These are phyloP conservation scores for Pyrochroa serraticornis DNA, from an alignment of 2,888 invertebrate genomes.

Conservation along the genomic window DNA sequence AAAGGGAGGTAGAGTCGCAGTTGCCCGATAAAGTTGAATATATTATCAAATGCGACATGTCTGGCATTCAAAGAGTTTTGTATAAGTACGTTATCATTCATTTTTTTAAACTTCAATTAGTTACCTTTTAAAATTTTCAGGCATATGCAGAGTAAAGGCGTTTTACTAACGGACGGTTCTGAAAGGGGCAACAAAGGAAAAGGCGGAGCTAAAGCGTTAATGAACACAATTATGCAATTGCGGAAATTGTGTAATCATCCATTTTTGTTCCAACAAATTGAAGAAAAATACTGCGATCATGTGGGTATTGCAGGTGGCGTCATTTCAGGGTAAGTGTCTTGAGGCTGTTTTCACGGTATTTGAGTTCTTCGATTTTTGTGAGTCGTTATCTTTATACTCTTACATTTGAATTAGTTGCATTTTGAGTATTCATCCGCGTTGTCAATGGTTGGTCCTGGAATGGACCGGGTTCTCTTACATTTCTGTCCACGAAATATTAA, in stretches of 20 bases:
- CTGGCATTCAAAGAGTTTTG: conserved; percentile 89
- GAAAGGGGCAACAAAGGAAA: conserved; percentile 94
- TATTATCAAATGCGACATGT: conserved; percentile 99
- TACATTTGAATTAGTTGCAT: too few species aligned
- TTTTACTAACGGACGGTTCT: conserved; percentile 92
- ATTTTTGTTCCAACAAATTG: conserved; percentile 98
- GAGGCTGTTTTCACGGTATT: too few species aligned
- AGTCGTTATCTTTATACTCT: too few species aligned
- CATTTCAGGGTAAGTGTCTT: conserved; percentile 70
- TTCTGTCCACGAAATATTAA: too few species aligned
- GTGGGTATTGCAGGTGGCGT: conserved; percentile 78
- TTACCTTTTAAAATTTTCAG: conserved; percentile 49
- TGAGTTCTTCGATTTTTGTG: too few species aligned
- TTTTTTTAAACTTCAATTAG: background rate
- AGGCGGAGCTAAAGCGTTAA: conserved; percentile 94
- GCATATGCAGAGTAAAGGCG: conserved; percentile 98
- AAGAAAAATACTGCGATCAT: conserved; percentile 95
- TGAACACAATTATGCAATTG: conserved; percentile 99
- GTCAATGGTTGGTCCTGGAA: too few species aligned
- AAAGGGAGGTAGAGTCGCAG: conserved; percentile 99
- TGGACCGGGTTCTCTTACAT: too few species aligned
- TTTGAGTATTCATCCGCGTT: too few species aligned
- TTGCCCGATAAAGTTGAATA: conserved; percentile 98
- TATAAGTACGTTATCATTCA: conserved; percentile 68
- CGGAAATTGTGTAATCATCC: conserved; percentile 99